Evolutionary conservation across 2,888 invertebrate species (phyloP), one percentile per base, ranked within the genome.

Genomic region (Plusia festucae): DNA sequence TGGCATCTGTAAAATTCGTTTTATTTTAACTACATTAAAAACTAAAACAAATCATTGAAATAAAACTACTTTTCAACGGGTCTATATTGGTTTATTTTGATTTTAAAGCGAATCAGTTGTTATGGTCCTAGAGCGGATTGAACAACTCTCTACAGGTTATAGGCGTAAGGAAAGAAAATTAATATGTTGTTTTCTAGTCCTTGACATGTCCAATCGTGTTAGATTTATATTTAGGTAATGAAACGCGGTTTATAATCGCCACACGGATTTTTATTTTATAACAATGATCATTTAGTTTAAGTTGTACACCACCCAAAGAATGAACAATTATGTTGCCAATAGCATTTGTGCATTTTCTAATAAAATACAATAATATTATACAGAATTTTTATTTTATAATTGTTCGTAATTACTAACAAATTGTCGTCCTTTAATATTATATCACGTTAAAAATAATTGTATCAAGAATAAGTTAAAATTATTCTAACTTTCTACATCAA

Each of bases 291-390:
- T 69, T 65, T 72, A 73, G 53, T 65, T 32, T 68, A 74, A 76
- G 61, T 51, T 63, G 64, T 76, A 68, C 59, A 62, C 44, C 56
- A 27, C 61, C 81, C 82, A 81, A 82, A 81, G 80, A 81, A 75
- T 68, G 65, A 68, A 78, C 77, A 73, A 64, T 71, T 71, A 53
- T 67, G 78, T 85, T 83, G 82, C 79, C 76, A 79, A 64, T 67
- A 75, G 77, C 80, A 83, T 82, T 80, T 83, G 79, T 87, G 86
- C 85, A 82, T 81, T 84, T 83, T 83, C 79, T 79, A 78, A 79
- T 80, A 79, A 81, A 79, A 46, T 72, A 60, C 44, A 69, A 76
- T 69, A 65, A 69, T 77, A 77, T 27, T 54, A 53, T 20, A 56
- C 49, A 57, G 55, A 53, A 53, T 51, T 53, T 75, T 80, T 65